Evolutionary conservation across 30 jellyfish, hydroid and myxozoan genomes (phyloP).

Genomic region (Aurelia sp.): DNA sequence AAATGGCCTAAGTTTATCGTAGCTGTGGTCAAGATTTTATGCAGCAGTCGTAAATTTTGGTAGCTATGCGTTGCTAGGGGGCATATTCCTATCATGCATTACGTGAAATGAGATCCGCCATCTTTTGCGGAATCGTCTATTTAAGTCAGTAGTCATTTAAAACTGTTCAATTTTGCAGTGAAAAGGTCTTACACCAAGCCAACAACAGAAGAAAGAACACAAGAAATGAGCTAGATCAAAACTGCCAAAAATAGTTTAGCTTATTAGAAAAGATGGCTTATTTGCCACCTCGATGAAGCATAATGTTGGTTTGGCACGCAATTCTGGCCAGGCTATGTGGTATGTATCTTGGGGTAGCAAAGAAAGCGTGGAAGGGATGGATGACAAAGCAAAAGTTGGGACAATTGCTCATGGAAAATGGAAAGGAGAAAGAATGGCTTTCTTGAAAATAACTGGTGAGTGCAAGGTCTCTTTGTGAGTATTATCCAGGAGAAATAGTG

Average conservation of each 20-base stretch:
- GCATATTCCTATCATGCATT: too few species aligned
- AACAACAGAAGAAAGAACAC: background rate
- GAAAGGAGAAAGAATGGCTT: slow-evolving; percentile 76
- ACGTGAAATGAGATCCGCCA: too few species aligned
- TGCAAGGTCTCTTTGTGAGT: background rate
- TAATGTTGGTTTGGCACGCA: slow-evolving; percentile 21
- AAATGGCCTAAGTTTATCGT: too few species aligned
- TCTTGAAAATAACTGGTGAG: slow-evolving; percentile 56
- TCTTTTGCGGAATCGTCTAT: too few species aligned
- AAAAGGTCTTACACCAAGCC: too few species aligned
- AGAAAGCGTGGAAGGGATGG: slow-evolving; percentile 11
- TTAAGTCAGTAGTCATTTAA: too few species aligned
- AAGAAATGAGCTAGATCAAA: background rate
- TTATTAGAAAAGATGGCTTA: background rate
- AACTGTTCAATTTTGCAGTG: too few species aligned
- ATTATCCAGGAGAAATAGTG: background rate
- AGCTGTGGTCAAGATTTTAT: too few species aligned
- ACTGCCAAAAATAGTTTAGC: background rate
- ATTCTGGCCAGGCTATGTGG: slow-evolving; percentile 57
- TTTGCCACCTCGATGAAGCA: slow-evolving; percentile 21
- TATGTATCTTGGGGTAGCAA: slow-evolving; percentile 38
- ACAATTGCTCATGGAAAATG: slow-evolving; percentile 78
- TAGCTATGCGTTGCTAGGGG: too few species aligned
- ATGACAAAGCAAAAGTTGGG: slow-evolving; percentile 38
- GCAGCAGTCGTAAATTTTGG: too few species aligned